These are phyloP conservation scores for Anas acuta DNA, from an alignment of 2,797 vertebrate species.

Conservation along the genomic window DNA sequence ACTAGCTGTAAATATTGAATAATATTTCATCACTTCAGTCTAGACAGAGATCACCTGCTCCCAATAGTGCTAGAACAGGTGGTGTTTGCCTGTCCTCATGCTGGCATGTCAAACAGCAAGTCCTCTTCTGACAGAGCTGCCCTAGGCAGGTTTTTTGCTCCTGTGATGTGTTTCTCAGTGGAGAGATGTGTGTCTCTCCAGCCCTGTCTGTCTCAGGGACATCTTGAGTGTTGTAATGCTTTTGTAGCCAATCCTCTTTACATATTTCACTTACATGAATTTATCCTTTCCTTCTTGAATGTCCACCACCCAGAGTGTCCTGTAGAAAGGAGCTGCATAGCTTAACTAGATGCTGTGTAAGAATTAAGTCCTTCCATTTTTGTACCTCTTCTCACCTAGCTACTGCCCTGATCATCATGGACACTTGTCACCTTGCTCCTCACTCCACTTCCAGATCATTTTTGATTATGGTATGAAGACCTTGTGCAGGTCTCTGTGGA, in stretches of 20 bases:
- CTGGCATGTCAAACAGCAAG: neutral
- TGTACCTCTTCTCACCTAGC: neutral
- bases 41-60: neutral
- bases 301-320: neutral
- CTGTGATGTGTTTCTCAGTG: neutral
- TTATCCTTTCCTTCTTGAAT: neutral
- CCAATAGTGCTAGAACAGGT: neutral
- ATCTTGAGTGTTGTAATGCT: neutral
- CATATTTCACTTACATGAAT: neutral
- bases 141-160: neutral
- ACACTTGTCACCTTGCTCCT: neutral
- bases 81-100: neutral
- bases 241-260: neutral
- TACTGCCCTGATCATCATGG: neutral
- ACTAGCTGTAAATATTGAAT: neutral
- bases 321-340: neutral
- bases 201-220: neutral
- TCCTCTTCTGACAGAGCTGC: neutral
- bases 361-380: neutral
- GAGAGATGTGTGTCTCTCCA: neutral
- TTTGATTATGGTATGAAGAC: neutral
- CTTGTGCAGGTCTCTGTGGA: rapidly evolving
- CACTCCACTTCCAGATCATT: neutral
- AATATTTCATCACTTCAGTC: neutral
- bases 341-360: neutral